Percentiles rank a stretch among this genome's conserved stretches.
phyloP scores from a whole-genome alignment of 2,888 invertebrate species.

The Andrena bucephala region DNA sequence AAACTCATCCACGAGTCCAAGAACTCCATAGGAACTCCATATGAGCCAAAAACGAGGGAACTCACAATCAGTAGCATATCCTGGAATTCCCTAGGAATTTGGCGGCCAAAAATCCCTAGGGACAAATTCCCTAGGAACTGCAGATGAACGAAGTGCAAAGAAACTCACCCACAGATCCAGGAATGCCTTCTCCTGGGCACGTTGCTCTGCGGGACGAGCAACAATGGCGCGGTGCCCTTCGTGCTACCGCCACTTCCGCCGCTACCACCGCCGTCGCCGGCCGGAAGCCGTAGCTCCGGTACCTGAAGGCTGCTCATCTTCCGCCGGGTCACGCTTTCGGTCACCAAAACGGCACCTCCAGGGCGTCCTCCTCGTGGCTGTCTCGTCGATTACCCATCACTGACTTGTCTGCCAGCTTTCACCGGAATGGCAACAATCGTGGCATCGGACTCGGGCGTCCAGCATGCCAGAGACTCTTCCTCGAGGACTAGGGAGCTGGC shows the following conservation, averaged over 20 bases:
- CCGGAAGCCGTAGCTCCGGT: slow-evolving; percentile 89
- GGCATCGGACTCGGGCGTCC: slow-evolving; percentile 2
- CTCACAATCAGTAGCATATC: too few species aligned
- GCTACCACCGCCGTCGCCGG: slow-evolving; percentile 85
- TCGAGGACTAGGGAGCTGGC: slow-evolving; percentile 11
- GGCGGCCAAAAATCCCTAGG: neutral
- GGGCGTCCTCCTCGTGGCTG: slow-evolving; percentile 45
- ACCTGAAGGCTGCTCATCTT: slow-evolving; percentile 87
- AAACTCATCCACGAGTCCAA: too few species aligned
- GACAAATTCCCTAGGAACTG: neutral
- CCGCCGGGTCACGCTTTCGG: slow-evolving; percentile 41
- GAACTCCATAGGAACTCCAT: too few species aligned
- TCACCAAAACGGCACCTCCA: slow-evolving; percentile 58
- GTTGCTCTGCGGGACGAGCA: slow-evolving; percentile 86
- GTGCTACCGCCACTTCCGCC: slow-evolving; percentile 48
- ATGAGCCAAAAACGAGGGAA: too few species aligned
- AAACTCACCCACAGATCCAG: slow-evolving; percentile 91
- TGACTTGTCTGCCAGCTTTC: slow-evolving; percentile 3
- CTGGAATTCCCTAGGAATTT: neutral
- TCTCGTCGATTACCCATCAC: slow-evolving; percentile 54
- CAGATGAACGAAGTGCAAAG: neutral
- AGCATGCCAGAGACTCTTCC: neutral
- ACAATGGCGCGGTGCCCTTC: slow-evolving; percentile 76
- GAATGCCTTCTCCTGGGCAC: slow-evolving; percentile 90
- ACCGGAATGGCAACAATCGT: neutral